phyloP scores from a whole-genome alignment of 2,113 vertebrate genomes.

The Ammospiza caudacuta region DNA sequence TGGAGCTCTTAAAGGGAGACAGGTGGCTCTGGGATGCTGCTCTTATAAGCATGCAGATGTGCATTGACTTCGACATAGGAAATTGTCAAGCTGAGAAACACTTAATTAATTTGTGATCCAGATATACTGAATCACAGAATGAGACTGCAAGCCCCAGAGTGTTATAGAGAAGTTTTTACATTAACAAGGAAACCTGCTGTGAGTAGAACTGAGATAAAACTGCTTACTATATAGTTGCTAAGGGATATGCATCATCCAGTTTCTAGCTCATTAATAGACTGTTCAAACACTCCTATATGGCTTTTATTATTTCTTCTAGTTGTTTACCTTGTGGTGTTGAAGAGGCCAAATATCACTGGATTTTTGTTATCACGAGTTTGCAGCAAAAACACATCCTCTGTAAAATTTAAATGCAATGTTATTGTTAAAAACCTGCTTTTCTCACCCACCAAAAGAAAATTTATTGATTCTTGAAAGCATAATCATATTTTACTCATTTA shows the following conservation, averaged over 20 bases:
- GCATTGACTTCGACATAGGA: not conserved
- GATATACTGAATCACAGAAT: not conserved
- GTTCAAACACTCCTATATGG: not conserved
- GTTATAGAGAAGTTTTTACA: not conserved
- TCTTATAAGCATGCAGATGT: not conserved
- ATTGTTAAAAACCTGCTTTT: not conserved
- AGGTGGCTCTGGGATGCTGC: not conserved
- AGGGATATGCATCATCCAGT: not conserved
- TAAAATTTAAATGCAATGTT: slow-evolving; percentile 54
- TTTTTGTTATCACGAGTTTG: slow-evolving; percentile 91
- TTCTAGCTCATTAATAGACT: not conserved
- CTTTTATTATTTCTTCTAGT: not conserved
- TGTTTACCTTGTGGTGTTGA: slow-evolving; percentile 93
- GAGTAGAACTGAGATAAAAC: not conserved
- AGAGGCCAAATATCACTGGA: slow-evolving; percentile 94
- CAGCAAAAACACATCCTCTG: slow-evolving; percentile 95
- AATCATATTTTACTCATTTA: not conserved
- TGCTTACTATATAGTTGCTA: not conserved
- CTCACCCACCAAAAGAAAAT: not conserved
- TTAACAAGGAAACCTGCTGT: not conserved
- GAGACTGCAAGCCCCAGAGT: not conserved
- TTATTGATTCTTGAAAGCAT: not conserved
- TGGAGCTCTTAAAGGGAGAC: not conserved
- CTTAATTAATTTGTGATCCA: slow-evolving; percentile 13
- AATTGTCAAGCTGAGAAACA: not conserved